Base-by-base conservation (phyloP, 1,140 invertebrate genomes). In the Dendrolimus punctatus region DNA sequence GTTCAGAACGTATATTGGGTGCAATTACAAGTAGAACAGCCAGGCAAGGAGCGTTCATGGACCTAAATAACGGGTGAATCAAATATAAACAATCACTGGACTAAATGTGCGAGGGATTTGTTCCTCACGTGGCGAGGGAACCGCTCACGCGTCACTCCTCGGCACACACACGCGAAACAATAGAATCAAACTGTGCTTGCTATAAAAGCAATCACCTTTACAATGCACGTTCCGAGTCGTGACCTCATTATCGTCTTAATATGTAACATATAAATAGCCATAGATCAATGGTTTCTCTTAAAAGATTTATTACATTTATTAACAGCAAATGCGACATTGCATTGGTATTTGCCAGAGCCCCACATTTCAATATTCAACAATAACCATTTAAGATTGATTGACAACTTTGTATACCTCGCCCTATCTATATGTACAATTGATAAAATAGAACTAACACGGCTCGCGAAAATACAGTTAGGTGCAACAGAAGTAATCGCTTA, bases 351-450 rank as follows among this genome's bases (percentile, higher is more conserved):
- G 70, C 73, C 71, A 76, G 23, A 23, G 64, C 71, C 69, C 74
- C 66, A 68, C 62, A 53, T 69, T 65, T 61, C 66, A 47, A 71
- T 62, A 74, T 77, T 77, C 64, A 85, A 81, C 74, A 74, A 81
- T 71, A 82, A 80, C 66, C 73, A 71, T 76, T 72, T 64, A 68
- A 66, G 64, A 69, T n/a, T 68, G 68, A 75, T 73, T 73, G 62
- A 75, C 76, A 76, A 74, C 66, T 59, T 60, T 76, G 72, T 75
- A 68, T 69, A 79, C 76, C 72, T 81, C 75, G 68, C 68, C 74
- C 75, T 82, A 81, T 58, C 76, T 81, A 81, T 85, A 85, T 85
- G 64, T 85, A 85, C 80, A 83, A 76, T 76, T 73, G 67, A 73
- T 76, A 74, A 70, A 73, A 70, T 76, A 80, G 58, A 78, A 76